A percentile compares a stretch with the other conserved stretches of the same genome.
phyloP scores from a whole-genome alignment of 2,888 invertebrate species.

The Aleiodes alternator region DNA sequence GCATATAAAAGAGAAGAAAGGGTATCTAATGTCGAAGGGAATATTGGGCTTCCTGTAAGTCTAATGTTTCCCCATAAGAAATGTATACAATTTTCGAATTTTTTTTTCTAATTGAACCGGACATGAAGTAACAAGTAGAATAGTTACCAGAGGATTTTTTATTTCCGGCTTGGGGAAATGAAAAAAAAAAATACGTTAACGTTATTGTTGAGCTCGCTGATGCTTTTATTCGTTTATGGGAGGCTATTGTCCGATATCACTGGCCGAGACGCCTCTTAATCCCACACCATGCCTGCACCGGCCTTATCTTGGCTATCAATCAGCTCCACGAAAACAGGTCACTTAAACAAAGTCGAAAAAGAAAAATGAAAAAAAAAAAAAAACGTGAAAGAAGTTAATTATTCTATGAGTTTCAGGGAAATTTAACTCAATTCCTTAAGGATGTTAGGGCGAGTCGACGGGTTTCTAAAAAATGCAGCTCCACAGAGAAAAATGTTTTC shows the following conservation, averaged over 20 bases:
- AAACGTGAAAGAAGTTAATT: too few relatives aligned
- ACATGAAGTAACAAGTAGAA: slow-evolving; percentile 16
- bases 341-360: not conserved
- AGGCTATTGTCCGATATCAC: slow-evolving; percentile 14
- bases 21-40: slow-evolving; percentile 34
- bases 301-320: not conserved
- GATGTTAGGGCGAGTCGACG: too few relatives aligned
- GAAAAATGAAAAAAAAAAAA: not conserved
- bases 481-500: too few relatives aligned
- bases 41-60: slow-evolving; percentile 28
- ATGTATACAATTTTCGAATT: not conserved
- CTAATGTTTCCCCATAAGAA: slow-evolving; percentile 15
- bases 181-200: not conserved
- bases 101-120: slow-evolving; percentile 22
- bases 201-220: not conserved
- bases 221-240: not conserved
- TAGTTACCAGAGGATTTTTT: slow-evolving; percentile 5
- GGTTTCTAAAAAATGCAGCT: too few relatives aligned
- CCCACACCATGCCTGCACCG: too few relatives aligned
- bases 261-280: slow-evolving; percentile 1
- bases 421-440: too few relatives aligned
- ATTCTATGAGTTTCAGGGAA: too few relatives aligned
- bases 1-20: not conserved
- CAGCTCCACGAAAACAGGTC: not conserved
- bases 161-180: slow-evolving; percentile 1